Percentiles rank a stretch among this genome's conserved stretches.
phyloP scores from a whole-genome alignment of 2,888 invertebrate species.

The Carpatolechia fugitivella region DNA sequence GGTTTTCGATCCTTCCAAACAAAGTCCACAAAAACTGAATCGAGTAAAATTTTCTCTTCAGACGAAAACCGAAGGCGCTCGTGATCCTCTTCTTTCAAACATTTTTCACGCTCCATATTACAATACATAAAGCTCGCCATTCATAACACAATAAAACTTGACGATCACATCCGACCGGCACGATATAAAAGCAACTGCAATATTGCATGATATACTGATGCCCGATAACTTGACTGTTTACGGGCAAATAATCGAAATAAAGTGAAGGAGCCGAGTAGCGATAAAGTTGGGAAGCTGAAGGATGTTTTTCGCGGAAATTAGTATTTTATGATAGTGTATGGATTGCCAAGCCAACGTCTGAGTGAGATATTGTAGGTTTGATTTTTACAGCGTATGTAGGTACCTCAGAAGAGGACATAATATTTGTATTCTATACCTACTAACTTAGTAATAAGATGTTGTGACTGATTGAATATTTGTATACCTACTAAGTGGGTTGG shows the following conservation, averaged over 20 bases:
- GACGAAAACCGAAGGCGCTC: background rate
- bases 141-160: conserved; percentile 22
- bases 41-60: conserved; percentile 2
- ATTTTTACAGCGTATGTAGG: too few relatives aligned
- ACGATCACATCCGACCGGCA: conserved; percentile 17
- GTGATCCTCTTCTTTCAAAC: conserved; percentile 17
- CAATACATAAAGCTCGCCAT: conserved; percentile 13
- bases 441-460: too few relatives aligned
- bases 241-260: conserved; percentile 38
- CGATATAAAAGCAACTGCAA: conserved; percentile 27
- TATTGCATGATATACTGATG: conserved; percentile 37
- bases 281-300: background rate
- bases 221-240: conserved; percentile 38
- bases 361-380: too few relatives aligned
- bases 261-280: conserved; percentile 8
- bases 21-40: too few relatives aligned
- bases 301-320: background rate
- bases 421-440: too few relatives aligned
- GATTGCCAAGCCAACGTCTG: too few relatives aligned
- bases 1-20: too few relatives aligned
- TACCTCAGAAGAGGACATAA: too few relatives aligned
- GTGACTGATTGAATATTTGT: too few relatives aligned
- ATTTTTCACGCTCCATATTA: conserved; percentile 17
- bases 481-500: too few relatives aligned
- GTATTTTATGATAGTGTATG: background rate